phyloP scores from a whole-genome alignment of 2,888 invertebrate species.

The Phalera bucephala region DNA sequence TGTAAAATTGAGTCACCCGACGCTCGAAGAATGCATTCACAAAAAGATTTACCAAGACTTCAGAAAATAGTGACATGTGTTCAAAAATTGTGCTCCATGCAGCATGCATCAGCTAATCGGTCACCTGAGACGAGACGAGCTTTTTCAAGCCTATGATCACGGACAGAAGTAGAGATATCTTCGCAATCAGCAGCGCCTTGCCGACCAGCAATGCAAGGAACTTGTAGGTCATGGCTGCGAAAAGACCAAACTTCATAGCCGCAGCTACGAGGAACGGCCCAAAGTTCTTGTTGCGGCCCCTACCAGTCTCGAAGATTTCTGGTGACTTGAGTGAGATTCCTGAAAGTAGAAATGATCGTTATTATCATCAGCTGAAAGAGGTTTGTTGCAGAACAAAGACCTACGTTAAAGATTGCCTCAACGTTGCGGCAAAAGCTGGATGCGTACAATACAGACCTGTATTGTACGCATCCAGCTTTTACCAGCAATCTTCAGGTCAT shows the following conservation, averaged over 20 bases:
- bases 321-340: constrained; percentile 87
- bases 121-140: constrained; percentile 87
- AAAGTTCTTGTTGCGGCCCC: constrained; percentile 88
- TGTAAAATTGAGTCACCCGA: no score
- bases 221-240: constrained; percentile 91
- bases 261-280: constrained; percentile 89
- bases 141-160: constrained; percentile 93
- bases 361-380: no score
- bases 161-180: constrained; percentile 91
- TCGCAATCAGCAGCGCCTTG: constrained; percentile 92
- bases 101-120: constrained; percentile 38
- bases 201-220: constrained; percentile 91
- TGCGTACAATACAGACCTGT: no score
- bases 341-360: constrained; percentile 41
- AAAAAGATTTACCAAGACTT: no score
- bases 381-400: no score
- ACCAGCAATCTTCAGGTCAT: no score
- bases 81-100: no score
- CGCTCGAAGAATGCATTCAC: no score
- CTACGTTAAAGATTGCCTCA: no score
- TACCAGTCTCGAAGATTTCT: constrained; percentile 84
- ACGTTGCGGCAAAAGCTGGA: no score
- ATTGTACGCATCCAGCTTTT: no score
- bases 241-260: constrained; percentile 90
- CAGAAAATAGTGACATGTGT: no score